phyloP scores from a whole-genome alignment of 2,888 invertebrate species.

The Drosophila mimica region DNA sequence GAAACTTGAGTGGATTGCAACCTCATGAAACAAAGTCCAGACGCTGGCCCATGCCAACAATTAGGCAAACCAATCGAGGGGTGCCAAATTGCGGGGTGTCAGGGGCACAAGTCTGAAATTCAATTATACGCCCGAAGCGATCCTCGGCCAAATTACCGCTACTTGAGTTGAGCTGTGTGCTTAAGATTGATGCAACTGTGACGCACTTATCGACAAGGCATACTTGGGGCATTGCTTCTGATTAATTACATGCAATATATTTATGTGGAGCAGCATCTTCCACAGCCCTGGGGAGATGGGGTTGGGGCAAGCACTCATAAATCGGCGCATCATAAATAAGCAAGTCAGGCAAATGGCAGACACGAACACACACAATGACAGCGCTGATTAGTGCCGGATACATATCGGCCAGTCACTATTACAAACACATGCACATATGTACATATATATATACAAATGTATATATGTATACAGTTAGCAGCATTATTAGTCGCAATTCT shows the following conservation, averaged over 20 bases:
- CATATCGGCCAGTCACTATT: slow-evolving; percentile 18
- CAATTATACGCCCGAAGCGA: slow-evolving; percentile 67
- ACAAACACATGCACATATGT: background rate
- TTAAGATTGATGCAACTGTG: slow-evolving; percentile 57
- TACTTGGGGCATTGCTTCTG: slow-evolving; percentile 33
- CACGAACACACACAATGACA: slow-evolving; percentile 45
- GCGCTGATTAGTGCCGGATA: slow-evolving; percentile 48
- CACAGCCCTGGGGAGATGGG: background rate
- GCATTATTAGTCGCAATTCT: slow-evolving; percentile 20
- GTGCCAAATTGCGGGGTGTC: slow-evolving; percentile 1
- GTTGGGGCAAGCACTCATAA: slow-evolving; percentile 23
- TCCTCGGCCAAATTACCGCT: slow-evolving; percentile 56
- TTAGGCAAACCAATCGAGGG: slow-evolving; percentile 51
- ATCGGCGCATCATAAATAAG: slow-evolving; percentile 62
- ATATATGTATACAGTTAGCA: background rate
- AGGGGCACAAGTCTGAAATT: slow-evolving; percentile 57
- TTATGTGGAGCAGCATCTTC: slow-evolving; percentile 29
- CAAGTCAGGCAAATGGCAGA: slow-evolving; percentile 17
- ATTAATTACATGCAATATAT: slow-evolving; percentile 78
- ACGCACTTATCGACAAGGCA: slow-evolving; percentile 48
- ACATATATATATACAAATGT: background rate
- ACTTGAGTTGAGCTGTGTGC: slow-evolving; percentile 34
- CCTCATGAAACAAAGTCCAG: slow-evolving; percentile 33
- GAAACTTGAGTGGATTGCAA: slow-evolving; percentile 39
- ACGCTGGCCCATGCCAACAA: slow-evolving; percentile 25